Base-by-base conservation (phyloP, 2,797 vertebrate genomes). In the Diplodus sargus region DNA sequence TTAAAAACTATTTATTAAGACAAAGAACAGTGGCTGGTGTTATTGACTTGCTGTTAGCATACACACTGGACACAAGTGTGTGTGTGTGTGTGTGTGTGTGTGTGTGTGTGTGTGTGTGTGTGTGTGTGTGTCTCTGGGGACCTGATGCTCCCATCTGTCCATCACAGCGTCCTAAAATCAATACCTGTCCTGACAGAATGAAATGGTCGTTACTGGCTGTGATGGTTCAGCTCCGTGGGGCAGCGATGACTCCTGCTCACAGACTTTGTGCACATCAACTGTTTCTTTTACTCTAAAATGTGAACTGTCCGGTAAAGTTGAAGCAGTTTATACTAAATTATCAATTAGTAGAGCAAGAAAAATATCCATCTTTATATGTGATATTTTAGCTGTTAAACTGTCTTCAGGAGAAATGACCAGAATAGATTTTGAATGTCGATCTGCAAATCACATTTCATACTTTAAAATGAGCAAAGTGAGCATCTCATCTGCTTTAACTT, bases 111-210 rank as follows among this genome's bases (percentile, higher is more conserved):
- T 68, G 65, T 60, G 70, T 67, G 64, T 71, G 60, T 45, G 52
- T 67, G 51, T 80, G 43, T 56, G 61, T 63, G 52, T 57, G 34
- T 51, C 87, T 67, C 83, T 39, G 17, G 76, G 74, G 90, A 75
- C 49, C 70, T 18, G 78, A 81, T 18, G 53, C 47, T 72, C 77
- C 52, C 61, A 76, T 73, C 79, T 67, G 85, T 88, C 91, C 15
- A 74, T 90, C 85, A 80, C 28, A 84, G 51, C 13, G 16, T 81
- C 77, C 51, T 57, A 47, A 59, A 81, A 89, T 93, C 93, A 79
- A 90, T 91, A 78, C 5, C 10, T 43, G 20, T 78, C 53, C 76
- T 63, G 52, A 74, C 48, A 59, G 53, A 82, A 83, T 78, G 12
- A 82, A 75, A 57, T 76, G 84, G 16, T 39, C 65, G 25, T 79